Conservation (phyloP, 2,888 invertebrate genomes). For the Nymphalis c-album region DNA sequence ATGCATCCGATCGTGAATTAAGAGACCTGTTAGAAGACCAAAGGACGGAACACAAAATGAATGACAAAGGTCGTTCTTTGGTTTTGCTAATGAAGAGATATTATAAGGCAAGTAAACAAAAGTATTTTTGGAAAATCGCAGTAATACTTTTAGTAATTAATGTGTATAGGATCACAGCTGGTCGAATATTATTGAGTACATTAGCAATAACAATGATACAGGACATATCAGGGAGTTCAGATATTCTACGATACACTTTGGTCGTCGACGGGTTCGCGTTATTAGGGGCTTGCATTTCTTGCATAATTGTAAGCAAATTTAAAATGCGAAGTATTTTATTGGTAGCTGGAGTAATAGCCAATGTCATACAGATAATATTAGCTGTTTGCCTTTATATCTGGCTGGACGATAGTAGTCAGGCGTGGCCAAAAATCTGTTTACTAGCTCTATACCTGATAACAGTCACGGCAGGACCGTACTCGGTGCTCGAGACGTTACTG, state of each 20-base stretch:
- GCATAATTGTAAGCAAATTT: constrained; percentile 32
- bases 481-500: constrained; percentile 43
- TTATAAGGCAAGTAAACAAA: constrained; percentile 21
- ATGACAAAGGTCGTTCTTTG: constrained; percentile 6
- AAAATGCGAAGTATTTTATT: constrained; percentile 37
- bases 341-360: constrained; percentile 34
- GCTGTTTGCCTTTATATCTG: constrained; percentile 34
- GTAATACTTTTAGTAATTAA: constrained; percentile 21
- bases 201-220: constrained; percentile 40
- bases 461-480: constrained; percentile 43
- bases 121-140: constrained; percentile 31
- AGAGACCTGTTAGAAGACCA: constrained; percentile 37
- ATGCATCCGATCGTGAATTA: constrained; percentile 33
- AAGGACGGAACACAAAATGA: constrained; percentile 18
- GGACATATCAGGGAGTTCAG: constrained; percentile 38
- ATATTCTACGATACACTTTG: constrained; percentile 37
- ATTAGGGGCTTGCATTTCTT: constrained; percentile 33
- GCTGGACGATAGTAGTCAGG: constrained; percentile 17
- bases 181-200: constrained; percentile 37
- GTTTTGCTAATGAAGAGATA: not conserved
- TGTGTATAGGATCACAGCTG: constrained; percentile 36
- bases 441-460: constrained; percentile 40
- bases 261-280: constrained; percentile 37
- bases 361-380: constrained; percentile 29
- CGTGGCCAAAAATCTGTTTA: constrained; percentile 37